phyloP scores from a whole-genome alignment of 2,113 vertebrate species.

The Emydocephalus ijimae region DNA sequence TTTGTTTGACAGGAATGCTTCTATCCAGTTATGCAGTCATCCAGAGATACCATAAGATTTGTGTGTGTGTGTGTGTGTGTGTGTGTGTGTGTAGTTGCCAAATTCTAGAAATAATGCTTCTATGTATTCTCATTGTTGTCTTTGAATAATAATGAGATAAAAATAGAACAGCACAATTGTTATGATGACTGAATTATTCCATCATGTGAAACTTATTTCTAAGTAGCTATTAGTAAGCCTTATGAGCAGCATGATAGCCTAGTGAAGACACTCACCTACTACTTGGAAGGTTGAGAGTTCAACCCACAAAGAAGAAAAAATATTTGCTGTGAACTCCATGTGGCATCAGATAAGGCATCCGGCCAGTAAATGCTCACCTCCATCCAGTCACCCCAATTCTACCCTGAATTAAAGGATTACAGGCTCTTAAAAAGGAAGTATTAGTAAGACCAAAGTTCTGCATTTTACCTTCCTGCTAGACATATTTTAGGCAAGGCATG shows the following conservation, averaged over 20 bases:
- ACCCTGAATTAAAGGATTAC: background rate
- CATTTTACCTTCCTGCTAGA: background rate
- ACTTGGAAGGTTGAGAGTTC: background rate
- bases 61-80: too few relatives aligned
- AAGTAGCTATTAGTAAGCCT: background rate
- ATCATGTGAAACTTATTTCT: background rate
- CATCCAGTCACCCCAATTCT: too few relatives aligned
- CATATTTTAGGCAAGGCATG: background rate
- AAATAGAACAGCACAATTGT: background rate
- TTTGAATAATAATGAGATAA: background rate
- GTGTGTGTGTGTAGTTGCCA: background rate
- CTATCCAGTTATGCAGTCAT: too few relatives aligned
- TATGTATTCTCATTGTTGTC: background rate
- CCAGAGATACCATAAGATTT: too few relatives aligned
- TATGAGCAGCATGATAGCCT: background rate
- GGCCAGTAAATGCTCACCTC: too few relatives aligned
- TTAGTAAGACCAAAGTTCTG: too few relatives aligned
- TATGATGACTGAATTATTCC: background rate
- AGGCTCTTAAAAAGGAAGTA: too few relatives aligned
- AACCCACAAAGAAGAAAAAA: background rate
- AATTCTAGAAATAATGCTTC: background rate
- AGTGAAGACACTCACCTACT: background rate
- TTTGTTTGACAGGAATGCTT: too few relatives aligned
- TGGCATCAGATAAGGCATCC: too few relatives aligned
- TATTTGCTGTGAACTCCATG: too few relatives aligned